Percentiles rank a stretch among this genome's conserved stretches.
These are phyloP conservation scores for Lacanobia wlatinum DNA, from an alignment of 2,888 invertebrate species.

Conservation along the genomic window DNA sequence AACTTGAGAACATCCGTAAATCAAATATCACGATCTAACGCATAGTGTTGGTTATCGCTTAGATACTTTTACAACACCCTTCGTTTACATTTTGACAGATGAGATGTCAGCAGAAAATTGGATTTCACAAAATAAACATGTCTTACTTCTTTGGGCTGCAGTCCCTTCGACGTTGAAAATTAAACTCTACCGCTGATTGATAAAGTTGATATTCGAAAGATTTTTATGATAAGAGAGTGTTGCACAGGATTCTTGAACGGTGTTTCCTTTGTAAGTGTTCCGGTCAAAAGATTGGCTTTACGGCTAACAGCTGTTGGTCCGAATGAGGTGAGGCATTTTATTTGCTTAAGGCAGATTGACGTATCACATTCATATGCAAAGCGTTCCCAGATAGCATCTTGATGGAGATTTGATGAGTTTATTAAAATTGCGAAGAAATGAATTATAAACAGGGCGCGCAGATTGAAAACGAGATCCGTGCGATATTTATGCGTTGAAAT, in stretches of 20 bases:
- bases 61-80: constrained; percentile 80
- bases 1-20: constrained; percentile 32
- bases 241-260: constrained; percentile 55
- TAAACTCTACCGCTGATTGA: constrained; percentile 54
- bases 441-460: constrained; percentile 60
- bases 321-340: constrained; percentile 73
- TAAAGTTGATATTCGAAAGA: constrained; percentile 55
- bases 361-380: constrained; percentile 78
- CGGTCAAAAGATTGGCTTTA: constrained; percentile 75
- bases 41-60: constrained; percentile 60
- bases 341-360: constrained; percentile 81
- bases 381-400: constrained; percentile 73
- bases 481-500: constrained; percentile 57
- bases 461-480: constrained; percentile 56
- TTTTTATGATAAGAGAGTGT: constrained; percentile 11
- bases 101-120: constrained; percentile 90
- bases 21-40: constrained; percentile 60
- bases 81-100: constrained; percentile 85
- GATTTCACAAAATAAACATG: constrained; percentile 90
- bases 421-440: constrained; percentile 76
- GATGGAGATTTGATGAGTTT: constrained; percentile 78
- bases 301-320: constrained; percentile 75
- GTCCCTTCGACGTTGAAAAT: constrained; percentile 45
- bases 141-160: constrained; percentile 75
- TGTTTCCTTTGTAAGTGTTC: constrained; percentile 67